Evolutionary conservation across 2,113 vertebrate species (phyloP).

Genomic region (Chauna torquata): DNA sequence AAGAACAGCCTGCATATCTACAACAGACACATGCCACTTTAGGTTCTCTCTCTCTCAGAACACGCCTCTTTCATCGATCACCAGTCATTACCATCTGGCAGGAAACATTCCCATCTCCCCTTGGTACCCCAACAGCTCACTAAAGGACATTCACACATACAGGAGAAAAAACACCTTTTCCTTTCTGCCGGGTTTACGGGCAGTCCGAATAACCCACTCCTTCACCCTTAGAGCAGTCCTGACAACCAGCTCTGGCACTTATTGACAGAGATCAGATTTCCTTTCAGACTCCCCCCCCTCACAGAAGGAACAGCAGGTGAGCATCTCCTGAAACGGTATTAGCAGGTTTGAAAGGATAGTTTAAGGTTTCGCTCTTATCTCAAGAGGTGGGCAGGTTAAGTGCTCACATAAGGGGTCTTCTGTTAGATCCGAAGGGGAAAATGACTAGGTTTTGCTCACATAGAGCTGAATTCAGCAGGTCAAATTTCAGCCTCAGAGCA

Average conservation of each 20-base stretch:
- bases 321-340: neutral
- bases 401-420: too few relatives aligned
- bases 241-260: neutral
- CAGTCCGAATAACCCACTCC: neutral
- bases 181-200: neutral
- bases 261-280: neutral
- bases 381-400: neutral
- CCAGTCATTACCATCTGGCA: neutral
- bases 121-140: neutral
- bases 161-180: neutral
- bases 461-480: neutral
- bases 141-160: neutral
- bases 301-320: neutral
- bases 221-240: neutral
- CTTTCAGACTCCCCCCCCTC: too few relatives aligned
- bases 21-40: too few relatives aligned
- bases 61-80: neutral
- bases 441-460: fast-evolving
- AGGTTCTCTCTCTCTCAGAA: neutral
- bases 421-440: neutral
- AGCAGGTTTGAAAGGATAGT: neutral
- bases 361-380: neutral
- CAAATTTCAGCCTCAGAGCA: fast-evolving
- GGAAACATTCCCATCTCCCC: neutral
- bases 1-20: neutral